Conservation (phyloP, 2,797 vertebrate species). For the Microctenopoma steveboyesi region DNA sequence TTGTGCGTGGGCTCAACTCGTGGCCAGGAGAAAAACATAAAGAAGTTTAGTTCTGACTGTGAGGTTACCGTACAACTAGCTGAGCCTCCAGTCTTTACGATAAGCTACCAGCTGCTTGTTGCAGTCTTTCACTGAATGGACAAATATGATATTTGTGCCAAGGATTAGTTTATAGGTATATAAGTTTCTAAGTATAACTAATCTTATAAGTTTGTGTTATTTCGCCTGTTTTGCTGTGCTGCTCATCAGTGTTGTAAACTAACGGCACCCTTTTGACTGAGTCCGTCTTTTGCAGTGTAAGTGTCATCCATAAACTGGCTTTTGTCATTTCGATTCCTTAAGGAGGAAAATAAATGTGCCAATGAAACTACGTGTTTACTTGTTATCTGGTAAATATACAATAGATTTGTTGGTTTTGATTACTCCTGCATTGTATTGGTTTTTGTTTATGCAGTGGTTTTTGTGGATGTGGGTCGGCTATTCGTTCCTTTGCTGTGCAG, state of each 20-base stretch:
- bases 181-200: too few relatives aligned
- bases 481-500: constrained; percentile 13
- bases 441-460: constrained; percentile 33
- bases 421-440: not conserved
- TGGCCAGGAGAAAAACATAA: too few relatives aligned
- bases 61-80: too few relatives aligned
- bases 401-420: constrained; percentile 10
- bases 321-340: not conserved
- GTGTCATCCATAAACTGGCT: not conserved
- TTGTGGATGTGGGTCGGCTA: constrained; percentile 31
- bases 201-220: too few relatives aligned
- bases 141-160: too few relatives aligned
- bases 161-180: too few relatives aligned
- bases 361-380: constrained; percentile 7
- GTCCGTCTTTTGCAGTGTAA: not conserved
- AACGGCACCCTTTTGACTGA: not conserved
- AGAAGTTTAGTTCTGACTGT: too few relatives aligned
- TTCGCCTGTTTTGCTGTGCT: too few relatives aligned
- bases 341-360: not conserved
- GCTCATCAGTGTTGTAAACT: not conserved
- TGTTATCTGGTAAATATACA: constrained; percentile 14
- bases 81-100: too few relatives aligned
- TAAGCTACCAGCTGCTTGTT: too few relatives aligned
- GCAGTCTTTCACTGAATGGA: too few relatives aligned
- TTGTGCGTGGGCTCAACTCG: too few relatives aligned